phyloP scores from a whole-genome alignment of 2,888 invertebrate genomes.

The Sphaerophoria rueppellii region DNA sequence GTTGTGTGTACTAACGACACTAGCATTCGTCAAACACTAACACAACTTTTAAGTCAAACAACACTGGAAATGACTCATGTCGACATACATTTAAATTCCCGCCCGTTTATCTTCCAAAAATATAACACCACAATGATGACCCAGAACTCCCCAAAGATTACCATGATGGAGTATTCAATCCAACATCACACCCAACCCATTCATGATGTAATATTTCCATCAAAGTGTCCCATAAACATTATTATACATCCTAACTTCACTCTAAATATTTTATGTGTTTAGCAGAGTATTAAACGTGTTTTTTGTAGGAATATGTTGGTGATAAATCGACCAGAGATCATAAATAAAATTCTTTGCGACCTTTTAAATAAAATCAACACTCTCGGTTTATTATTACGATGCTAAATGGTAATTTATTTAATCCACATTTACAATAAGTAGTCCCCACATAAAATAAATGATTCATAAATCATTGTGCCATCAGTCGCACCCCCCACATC shows the following conservation, averaged over 20 bases:
- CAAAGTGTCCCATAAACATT: not conserved
- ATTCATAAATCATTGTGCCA: conserved; percentile 42
- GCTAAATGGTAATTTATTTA: conserved; percentile 46
- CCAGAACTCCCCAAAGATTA: too few relatives aligned
- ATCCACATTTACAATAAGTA: conserved; percentile 34
- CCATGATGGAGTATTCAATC: too few relatives aligned
- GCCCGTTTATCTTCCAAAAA: too few relatives aligned
- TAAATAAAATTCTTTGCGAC: conserved; percentile 16
- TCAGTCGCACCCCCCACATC: not conserved
- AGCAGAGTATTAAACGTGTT: too few relatives aligned
- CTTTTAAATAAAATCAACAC: conserved; percentile 35
- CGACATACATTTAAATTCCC: too few relatives aligned
- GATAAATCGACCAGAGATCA: conserved; percentile 16
- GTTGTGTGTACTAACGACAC: too few relatives aligned
- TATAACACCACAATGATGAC: too few relatives aligned
- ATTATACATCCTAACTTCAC: not conserved
- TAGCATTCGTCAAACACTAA: too few relatives aligned
- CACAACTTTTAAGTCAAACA: too few relatives aligned
- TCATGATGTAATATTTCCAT: conserved; percentile 2
- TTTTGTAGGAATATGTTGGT: not conserved
- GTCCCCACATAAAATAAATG: conserved; percentile 45
- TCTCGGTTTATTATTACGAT: conserved; percentile 27
- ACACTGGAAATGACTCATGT: too few relatives aligned
- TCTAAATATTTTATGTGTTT: not conserved
- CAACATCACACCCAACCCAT: too few relatives aligned